These are phyloP conservation scores for Macroramphosus scolopax DNA, from an alignment of 2,797 vertebrate genomes.

Conservation along the genomic window DNA sequence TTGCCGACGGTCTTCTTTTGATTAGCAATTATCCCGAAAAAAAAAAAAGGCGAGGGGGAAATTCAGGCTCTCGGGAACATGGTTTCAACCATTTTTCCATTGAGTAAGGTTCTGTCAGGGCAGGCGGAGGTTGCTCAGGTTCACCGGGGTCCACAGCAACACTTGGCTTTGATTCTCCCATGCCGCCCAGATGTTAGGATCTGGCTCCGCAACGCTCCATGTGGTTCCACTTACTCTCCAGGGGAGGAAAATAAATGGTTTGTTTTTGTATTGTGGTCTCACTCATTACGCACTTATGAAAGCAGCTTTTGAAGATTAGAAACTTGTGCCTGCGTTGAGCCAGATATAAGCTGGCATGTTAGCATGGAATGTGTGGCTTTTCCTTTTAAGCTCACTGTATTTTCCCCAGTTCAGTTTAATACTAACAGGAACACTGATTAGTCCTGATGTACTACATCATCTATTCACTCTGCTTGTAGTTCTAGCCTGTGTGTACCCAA, in stretches of 20 bases:
- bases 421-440: conserved; percentile 69
- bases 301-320: conserved; percentile 80
- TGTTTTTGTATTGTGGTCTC: conserved; percentile 80
- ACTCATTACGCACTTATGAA: conserved; percentile 79
- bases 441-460: conserved; percentile 47
- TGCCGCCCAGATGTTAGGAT: conserved; percentile 72
- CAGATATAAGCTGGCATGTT: conserved; percentile 75
- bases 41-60: conserved; percentile 50
- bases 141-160: conserved; percentile 63
- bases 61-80: conserved; percentile 55
- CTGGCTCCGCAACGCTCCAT: conserved; percentile 59
- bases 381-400: conserved; percentile 58
- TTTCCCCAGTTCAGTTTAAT: conserved; percentile 57
- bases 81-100: conserved; percentile 64
- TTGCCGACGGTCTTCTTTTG: conserved; percentile 69
- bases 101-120: conserved; percentile 59
- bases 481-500: conserved; percentile 43
- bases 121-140: conserved; percentile 62
- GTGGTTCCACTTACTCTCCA: conserved; percentile 74
- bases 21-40: conserved; percentile 75
- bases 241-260: conserved; percentile 78
- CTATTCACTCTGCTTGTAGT: conserved; percentile 47
- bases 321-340: conserved; percentile 68
- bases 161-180: conserved; percentile 73
- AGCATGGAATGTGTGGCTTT: conserved; percentile 71